phyloP scores from a whole-genome alignment of 1,140 invertebrate species.

The Hylaeus anthracinus region DNA sequence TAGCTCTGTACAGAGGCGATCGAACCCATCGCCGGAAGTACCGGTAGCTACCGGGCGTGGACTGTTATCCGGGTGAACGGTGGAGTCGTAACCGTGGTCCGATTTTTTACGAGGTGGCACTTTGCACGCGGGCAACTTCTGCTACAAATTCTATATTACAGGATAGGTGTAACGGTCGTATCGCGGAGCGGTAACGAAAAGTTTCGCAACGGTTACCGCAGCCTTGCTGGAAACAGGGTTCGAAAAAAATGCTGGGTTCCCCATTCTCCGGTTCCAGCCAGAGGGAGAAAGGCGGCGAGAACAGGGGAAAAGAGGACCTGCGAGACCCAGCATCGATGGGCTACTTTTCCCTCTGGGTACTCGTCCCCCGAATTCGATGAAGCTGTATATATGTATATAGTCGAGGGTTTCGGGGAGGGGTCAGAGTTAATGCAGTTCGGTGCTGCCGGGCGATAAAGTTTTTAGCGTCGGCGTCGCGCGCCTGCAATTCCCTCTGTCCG shows the following conservation, averaged over 20 bases:
- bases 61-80: constrained; percentile 9
- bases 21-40: too few relatives aligned
- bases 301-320: not conserved
- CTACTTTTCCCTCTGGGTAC: constrained; percentile 38
- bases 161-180: constrained; percentile 26
- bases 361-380: constrained; percentile 50
- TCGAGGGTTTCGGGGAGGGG: constrained; percentile 41
- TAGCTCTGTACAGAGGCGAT: too few relatives aligned
- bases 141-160: constrained; percentile 45
- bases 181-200: constrained; percentile 40
- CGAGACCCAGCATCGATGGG: not conserved
- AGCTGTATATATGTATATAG: constrained; percentile 13
- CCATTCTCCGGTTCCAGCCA: constrained; percentile 35
- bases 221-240: constrained; percentile 4
- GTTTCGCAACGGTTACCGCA: constrained; percentile 46
- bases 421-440: constrained; percentile 55
- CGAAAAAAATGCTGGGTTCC: constrained; percentile 4
- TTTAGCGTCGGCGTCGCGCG: constrained; percentile 41
- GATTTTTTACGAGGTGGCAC: constrained; percentile 38
- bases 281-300: constrained; percentile 18
- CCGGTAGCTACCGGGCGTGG: too few relatives aligned
- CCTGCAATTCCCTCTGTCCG: constrained; percentile 20
- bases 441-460: constrained; percentile 57
- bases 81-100: constrained; percentile 4
- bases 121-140: constrained; percentile 39